Conservation (phyloP, 1,140 invertebrate species). For the Diploscapter pachys region DNA sequence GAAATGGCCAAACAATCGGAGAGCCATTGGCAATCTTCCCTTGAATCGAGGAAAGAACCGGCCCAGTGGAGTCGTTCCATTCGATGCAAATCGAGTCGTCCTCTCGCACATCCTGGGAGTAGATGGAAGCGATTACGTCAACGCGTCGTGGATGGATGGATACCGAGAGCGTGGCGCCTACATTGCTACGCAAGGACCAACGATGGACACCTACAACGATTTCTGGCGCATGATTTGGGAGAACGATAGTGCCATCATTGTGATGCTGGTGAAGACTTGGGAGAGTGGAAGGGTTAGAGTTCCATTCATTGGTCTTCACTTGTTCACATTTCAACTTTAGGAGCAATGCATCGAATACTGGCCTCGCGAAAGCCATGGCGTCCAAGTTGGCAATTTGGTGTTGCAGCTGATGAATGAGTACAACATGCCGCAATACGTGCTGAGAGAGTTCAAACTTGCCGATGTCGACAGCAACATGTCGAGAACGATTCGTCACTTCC, state of each 20-base stretch:
- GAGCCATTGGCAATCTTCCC: conserved; percentile 89
- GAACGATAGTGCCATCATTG: conserved; percentile 97
- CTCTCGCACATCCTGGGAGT: conserved; percentile 74
- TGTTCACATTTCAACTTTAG: conserved; percentile 60
- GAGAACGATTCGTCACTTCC: conserved; percentile 92
- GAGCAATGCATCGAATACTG: conserved; percentile 99
- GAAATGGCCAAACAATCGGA: conserved; percentile 86
- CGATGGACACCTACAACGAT: conserved; percentile 91
- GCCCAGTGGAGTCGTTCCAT: conserved; percentile 81
- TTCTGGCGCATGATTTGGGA: conserved; percentile 99
- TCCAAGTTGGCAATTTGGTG: conserved; percentile 84
- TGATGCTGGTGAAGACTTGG: conserved; percentile 95
- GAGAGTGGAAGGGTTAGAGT: conserved; percentile 65
- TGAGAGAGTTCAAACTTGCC: conserved; percentile 92
- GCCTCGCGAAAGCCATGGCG: conserved; percentile 85
- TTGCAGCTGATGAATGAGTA: conserved; percentile 99
- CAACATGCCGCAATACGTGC: conserved; percentile 97
- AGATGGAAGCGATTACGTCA: conserved; percentile 98
- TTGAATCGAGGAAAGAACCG: conserved; percentile 98
- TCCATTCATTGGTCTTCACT: conserved; percentile 6
- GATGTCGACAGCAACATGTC: conserved; percentile 82
- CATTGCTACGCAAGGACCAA: conserved; percentile 94
- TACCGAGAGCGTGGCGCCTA: conserved; percentile 75
- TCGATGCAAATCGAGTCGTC: conserved; percentile 87
- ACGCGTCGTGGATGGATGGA: conserved; percentile 93